Conservation (phyloP, 2,113 vertebrate genomes). For the Gadus chalcogrammus region DNA sequence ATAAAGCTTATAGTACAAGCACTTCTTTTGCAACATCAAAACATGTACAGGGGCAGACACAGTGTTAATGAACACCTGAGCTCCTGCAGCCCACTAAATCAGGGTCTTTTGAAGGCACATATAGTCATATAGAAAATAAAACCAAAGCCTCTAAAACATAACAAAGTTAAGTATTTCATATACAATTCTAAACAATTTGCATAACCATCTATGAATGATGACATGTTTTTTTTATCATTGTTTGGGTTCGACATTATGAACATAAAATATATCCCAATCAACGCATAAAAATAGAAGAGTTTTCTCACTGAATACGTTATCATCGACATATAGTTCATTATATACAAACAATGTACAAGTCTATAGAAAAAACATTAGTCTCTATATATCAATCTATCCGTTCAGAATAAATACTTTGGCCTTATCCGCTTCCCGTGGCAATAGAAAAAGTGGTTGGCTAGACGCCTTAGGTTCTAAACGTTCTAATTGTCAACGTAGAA, state of each 20-base stretch:
- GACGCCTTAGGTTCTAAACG: not conserved
- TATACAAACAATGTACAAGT: constrained; percentile 64
- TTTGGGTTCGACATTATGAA: constrained; percentile 3
- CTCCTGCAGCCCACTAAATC: no score
- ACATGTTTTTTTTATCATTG: not conserved
- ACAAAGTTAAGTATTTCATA: constrained; percentile 46
- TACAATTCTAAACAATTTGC: constrained; percentile 33
- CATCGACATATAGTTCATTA: constrained; percentile 33
- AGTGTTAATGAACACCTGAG: constrained; percentile 10
- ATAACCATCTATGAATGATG: constrained; percentile 24
- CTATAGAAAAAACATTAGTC: constrained; percentile 23
- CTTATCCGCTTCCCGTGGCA: constrained; percentile 23
- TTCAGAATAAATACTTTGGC: constrained; percentile 62
- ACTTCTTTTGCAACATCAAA: constrained; percentile 57
- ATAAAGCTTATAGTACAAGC: constrained; percentile 81
- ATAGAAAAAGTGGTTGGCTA: constrained; percentile 2
- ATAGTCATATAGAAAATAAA: constrained; percentile 37
- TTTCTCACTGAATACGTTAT: no score
- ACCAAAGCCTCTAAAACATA: constrained; percentile 51
- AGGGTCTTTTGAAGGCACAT: constrained; percentile 25
- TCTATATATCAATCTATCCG: constrained; percentile 36
- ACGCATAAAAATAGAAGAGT: no score
- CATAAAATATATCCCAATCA: no score
- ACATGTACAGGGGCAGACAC: constrained; percentile 67
- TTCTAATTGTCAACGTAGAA: not conserved